Conservation (phyloP, 1,140 invertebrate species). For the Metaphire vulgaris region DNA sequence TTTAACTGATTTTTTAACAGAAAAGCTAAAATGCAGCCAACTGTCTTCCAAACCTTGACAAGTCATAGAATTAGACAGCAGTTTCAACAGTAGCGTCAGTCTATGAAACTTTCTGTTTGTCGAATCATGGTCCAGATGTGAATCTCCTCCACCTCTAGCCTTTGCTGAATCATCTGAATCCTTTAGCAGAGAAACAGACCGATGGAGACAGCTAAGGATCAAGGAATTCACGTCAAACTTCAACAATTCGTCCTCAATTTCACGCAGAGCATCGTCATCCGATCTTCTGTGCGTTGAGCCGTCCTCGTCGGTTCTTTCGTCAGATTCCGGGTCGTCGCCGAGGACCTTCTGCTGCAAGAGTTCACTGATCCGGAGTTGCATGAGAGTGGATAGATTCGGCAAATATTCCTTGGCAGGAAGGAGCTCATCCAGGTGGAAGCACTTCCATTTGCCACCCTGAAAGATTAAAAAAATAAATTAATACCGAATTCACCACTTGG, state of each 20-base stretch:
- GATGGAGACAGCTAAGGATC: neutral
- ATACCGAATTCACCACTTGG: too few relatives aligned
- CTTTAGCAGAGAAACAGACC: neutral
- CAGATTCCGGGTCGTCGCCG: neutral
- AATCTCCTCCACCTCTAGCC: too few relatives aligned
- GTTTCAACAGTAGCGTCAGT: neutral
- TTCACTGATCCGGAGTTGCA: constrained; percentile 30
- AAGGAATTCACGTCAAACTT: neutral
- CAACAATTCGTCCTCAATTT: neutral
- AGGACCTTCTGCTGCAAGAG: constrained; percentile 18
- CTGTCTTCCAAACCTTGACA: too few relatives aligned
- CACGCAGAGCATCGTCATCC: neutral
- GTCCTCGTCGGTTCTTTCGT: neutral
- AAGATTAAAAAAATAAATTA: neutral
- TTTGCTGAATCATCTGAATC: neutral
- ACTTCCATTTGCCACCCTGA: constrained; percentile 44
- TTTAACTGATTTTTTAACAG: too few relatives aligned
- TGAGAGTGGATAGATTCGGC: constrained; percentile 34
- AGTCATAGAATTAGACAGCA: too few relatives aligned
- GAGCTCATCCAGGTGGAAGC: constrained; percentile 45
- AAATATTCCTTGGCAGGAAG: constrained; percentile 29
- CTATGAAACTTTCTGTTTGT: neutral
- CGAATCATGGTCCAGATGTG: too few relatives aligned
- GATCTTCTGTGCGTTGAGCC: too few relatives aligned
- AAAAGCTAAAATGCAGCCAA: too few relatives aligned